Conservation (phyloP, 1,140 invertebrate species). For the Caenorhabditis inopinata region DNA sequence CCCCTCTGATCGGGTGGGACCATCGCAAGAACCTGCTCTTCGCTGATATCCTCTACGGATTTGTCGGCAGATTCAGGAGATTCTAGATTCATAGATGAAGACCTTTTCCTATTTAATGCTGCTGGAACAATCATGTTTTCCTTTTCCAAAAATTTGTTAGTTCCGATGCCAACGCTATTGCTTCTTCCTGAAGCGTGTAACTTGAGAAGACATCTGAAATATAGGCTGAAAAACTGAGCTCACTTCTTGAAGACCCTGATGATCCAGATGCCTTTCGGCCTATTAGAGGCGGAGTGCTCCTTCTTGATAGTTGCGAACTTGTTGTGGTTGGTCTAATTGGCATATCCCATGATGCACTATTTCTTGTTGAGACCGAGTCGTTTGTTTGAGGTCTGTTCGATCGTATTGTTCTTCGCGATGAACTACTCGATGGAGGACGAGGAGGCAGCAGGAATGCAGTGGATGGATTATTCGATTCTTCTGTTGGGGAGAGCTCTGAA, state of each 20-base stretch:
- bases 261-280: background rate
- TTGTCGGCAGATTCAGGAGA: conserved; percentile 21
- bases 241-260: background rate
- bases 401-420: background rate
- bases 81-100: background rate
- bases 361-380: background rate
- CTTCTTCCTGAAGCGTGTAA: conserved; percentile 23
- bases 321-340: background rate
- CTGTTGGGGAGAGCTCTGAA: conserved; percentile 18
- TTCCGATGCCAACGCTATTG: background rate
- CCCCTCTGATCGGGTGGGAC: conserved; percentile 39
- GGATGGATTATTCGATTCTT: background rate
- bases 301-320: background rate
- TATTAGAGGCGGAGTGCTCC: background rate
- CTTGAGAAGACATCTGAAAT: background rate
- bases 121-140: conserved; percentile 50
- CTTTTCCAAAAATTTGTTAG: conserved; percentile 48
- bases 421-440: background rate
- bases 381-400: background rate
- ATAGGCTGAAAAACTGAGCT: background rate
- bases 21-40: conserved; percentile 38
- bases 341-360: background rate
- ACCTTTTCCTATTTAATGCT: conserved; percentile 21
- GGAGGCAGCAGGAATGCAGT: conserved; percentile 25
- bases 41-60: conserved; percentile 30